Evolutionary conservation across 2,113 vertebrate genomes (phyloP).

Genomic region (Catagonus wagneri): DNA sequence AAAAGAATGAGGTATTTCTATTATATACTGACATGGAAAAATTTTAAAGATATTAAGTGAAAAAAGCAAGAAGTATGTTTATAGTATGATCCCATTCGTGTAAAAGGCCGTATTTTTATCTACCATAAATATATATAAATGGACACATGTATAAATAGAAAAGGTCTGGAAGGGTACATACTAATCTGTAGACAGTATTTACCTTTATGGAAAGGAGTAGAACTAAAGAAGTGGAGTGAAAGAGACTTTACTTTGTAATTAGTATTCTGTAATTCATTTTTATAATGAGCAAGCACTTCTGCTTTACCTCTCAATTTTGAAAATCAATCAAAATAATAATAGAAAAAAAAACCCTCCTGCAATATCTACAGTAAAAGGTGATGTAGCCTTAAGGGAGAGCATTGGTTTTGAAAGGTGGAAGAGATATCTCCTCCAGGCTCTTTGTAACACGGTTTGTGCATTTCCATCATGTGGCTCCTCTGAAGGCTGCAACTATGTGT

Average conservation of each 20-base stretch:
- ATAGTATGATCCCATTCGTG: not conserved
- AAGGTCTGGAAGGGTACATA: not conserved
- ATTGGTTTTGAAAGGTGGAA: not conserved
- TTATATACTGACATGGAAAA: not conserved
- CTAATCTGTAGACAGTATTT: not conserved
- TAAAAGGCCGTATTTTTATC: slow-evolving; percentile 30
- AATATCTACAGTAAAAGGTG: not conserved
- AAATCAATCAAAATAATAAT: not conserved
- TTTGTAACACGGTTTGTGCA: not conserved
- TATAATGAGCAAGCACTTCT: not conserved
- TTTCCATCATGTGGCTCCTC: not conserved
- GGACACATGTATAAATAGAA: not conserved
- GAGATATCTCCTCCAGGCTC: not conserved
- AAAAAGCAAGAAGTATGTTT: slow-evolving; percentile 39
- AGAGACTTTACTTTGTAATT: slow-evolving; percentile 41
- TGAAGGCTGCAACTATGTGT: not conserved
- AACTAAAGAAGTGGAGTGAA: slow-evolving; percentile 19
- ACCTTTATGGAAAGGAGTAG: not conserved
- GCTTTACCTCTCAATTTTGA: slow-evolving; percentile 28
- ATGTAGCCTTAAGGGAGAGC: not conserved
- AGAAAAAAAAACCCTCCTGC: not conserved
- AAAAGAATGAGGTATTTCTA: slow-evolving; percentile 48
- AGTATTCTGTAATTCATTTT: slow-evolving; percentile 31
- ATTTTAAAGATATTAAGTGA: not conserved
- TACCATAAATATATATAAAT: not conserved